phyloP scores from a whole-genome alignment of 2,113 vertebrate species.

The Ptilorrhoa leucosticta region DNA sequence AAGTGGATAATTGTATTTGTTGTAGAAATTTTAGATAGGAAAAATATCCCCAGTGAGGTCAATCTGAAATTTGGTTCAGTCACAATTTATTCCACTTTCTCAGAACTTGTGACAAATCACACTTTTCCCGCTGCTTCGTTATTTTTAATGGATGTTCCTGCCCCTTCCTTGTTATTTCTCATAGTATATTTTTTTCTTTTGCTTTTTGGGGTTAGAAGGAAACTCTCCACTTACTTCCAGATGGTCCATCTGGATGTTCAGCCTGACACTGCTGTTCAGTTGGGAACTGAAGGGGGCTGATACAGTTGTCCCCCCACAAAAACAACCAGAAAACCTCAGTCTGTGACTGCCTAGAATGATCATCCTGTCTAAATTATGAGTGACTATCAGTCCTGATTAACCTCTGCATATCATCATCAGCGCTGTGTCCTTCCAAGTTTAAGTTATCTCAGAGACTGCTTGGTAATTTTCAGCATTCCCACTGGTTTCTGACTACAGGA shows the following conservation, averaged over 20 bases:
- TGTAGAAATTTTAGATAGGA: not conserved
- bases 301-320: not conserved
- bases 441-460: not conserved
- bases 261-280: not conserved
- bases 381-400: not conserved
- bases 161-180: not conserved
- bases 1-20: not conserved
- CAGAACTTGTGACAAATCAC: not conserved
- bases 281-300: not conserved
- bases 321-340: not conserved
- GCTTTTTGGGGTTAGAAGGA: not conserved
- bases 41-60: not conserved
- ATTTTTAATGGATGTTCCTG: not conserved
- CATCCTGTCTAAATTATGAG: not conserved
- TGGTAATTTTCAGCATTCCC: slow-evolving; percentile 24
- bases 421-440: not conserved
- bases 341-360: not conserved
- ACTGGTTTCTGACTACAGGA: not conserved
- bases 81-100: not conserved
- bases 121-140: not conserved
- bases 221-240: not conserved
- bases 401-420: not conserved
- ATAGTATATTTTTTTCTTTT: not conserved
- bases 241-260: not conserved
- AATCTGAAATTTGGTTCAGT: not conserved